Evolutionary conservation across 2,113 vertebrate genomes (phyloP), one percentile per base, ranked within the genome.

Genomic region (Drymodes brunneopygia): DNA sequence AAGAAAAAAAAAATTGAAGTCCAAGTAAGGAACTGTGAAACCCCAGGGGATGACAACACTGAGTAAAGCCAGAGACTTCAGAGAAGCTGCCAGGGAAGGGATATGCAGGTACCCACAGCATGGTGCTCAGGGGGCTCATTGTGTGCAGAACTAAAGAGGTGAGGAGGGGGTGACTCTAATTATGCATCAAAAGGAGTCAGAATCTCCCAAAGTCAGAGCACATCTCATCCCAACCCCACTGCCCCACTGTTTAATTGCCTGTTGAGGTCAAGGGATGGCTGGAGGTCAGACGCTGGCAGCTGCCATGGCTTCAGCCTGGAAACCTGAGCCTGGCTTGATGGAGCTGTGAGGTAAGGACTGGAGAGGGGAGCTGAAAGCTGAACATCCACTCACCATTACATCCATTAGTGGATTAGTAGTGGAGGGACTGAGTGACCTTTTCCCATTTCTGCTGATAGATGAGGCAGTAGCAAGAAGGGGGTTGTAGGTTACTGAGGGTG

Each of bases 281-380:
- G 81, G 78, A 92, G 89, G 86, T 72, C 83, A 89, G 75, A 20
- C 0, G 1, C 33, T 22, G 38, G 73, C 95, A 91, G 93, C 53
- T 64, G 60, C 82, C 82, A 24, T 45, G 80, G 25, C 86, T 84
- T 81, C 79, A 90, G 86, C 81, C 73, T 38, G 81, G 95, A 95
- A 95, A 96, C 86, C 48, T 5, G 93, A 96, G 91, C 91, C 86
- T 1, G 15, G 40, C 70, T 69, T 75, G 81, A 91, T 82, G 81
- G 86, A 87, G 35, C 83, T 58, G 10, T 75, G 91, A 95, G 69
- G 89, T 72, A 67, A 88, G 48, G 57, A 40, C 69, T 35, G 31
- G 64, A 73, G 69, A 80, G 12, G 9, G n/a, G 51, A 88, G 81
- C 54, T 71, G 93, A 75, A 81, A 89, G 84, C 84, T 72, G 64